Conservation (phyloP, 1,140 invertebrate species). For the Drosophila willistoni region DNA sequence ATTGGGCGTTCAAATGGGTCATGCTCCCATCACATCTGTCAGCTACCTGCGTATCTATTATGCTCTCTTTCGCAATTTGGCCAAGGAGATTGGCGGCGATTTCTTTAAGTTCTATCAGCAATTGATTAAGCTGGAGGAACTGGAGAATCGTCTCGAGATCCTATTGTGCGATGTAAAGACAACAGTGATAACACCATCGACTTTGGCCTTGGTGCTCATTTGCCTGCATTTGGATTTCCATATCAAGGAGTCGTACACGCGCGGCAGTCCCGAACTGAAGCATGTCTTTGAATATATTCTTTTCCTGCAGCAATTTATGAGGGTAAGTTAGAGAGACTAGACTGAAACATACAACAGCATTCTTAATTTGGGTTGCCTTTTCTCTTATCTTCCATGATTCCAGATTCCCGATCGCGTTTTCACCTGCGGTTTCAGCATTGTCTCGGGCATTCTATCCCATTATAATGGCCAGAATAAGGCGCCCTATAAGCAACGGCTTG, state of each 20-base stretch:
- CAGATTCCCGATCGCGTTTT: slow-evolving; percentile 88
- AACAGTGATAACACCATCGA: slow-evolving; percentile 87
- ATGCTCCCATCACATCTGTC: slow-evolving; percentile 86
- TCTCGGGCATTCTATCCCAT: slow-evolving; percentile 86
- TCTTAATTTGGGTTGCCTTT: background rate
- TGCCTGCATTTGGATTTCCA: slow-evolving; percentile 87
- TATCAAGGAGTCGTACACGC: slow-evolving; percentile 80
- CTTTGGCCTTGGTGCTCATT: slow-evolving; percentile 88
- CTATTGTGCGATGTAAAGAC: slow-evolving; percentile 88
- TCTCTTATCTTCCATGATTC: slow-evolving; percentile 30
- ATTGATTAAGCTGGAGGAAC: slow-evolving; percentile 83
- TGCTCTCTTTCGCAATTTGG: slow-evolving; percentile 85
- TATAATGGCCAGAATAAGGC: slow-evolving; percentile 89
- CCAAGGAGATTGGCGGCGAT: slow-evolving; percentile 83
- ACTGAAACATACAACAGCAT: background rate
- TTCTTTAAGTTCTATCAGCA: slow-evolving; percentile 83
- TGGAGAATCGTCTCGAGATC: slow-evolving; percentile 88
- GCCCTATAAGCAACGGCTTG: slow-evolving; percentile 89
- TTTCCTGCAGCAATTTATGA: slow-evolving; percentile 81
- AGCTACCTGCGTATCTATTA: slow-evolving; percentile 88
- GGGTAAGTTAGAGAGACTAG: slow-evolving; percentile 34
- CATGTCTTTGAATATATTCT: slow-evolving; percentile 82
- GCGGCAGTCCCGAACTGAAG: slow-evolving; percentile 78
- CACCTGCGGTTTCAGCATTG: slow-evolving; percentile 85
- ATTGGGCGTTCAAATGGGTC: slow-evolving; percentile 86